phyloP scores from a whole-genome alignment of 2,888 invertebrate genomes.

The Drosophila birchii region DNA sequence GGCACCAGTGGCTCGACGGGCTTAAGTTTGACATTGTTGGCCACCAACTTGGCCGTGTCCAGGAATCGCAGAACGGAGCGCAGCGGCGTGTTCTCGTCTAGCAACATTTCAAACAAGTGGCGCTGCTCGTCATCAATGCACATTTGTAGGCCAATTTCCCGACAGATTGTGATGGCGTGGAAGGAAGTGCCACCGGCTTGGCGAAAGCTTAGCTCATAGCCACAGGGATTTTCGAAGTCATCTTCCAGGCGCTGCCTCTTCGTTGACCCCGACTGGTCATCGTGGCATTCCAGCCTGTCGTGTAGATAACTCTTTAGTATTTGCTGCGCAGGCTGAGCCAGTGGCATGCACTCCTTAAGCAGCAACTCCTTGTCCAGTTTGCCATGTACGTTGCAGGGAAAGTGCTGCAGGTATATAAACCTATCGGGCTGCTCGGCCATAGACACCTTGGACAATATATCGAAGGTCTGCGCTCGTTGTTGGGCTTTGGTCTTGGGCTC shows the following conservation, averaged over 20 bases:
- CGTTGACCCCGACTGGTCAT: neutral
- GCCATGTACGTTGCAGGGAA: conserved; percentile 89
- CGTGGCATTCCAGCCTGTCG: conserved; percentile 63
- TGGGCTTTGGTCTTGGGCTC: conserved; percentile 60
- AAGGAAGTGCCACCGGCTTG: conserved; percentile 82
- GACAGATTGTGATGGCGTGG: conserved; percentile 78
- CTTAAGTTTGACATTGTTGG: conserved; percentile 61
- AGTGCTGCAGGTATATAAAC: conserved; percentile 86
- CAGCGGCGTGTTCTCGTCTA: conserved; percentile 66
- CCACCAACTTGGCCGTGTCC: conserved; percentile 56
- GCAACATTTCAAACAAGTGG: conserved; percentile 70
- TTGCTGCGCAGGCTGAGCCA: conserved; percentile 65
- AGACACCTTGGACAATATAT: conserved; percentile 59
- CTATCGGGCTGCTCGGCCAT: conserved; percentile 88
- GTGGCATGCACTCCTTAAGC: conserved; percentile 56
- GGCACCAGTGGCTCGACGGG: conserved; percentile 32
- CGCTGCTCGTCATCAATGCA: conserved; percentile 65
- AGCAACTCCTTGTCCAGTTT: conserved; percentile 85
- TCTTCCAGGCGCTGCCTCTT: conserved; percentile 51
- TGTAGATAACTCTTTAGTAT: conserved; percentile 86
- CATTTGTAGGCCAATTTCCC: conserved; percentile 71
- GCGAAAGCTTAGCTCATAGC: conserved; percentile 58
- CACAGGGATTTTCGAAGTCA: neutral
- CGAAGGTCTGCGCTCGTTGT: conserved; percentile 59
- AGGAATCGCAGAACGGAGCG: conserved; percentile 61